Evolutionary conservation across 2,888 invertebrate species (phyloP).

Genomic region (Ophonus ardosiacus): DNA sequence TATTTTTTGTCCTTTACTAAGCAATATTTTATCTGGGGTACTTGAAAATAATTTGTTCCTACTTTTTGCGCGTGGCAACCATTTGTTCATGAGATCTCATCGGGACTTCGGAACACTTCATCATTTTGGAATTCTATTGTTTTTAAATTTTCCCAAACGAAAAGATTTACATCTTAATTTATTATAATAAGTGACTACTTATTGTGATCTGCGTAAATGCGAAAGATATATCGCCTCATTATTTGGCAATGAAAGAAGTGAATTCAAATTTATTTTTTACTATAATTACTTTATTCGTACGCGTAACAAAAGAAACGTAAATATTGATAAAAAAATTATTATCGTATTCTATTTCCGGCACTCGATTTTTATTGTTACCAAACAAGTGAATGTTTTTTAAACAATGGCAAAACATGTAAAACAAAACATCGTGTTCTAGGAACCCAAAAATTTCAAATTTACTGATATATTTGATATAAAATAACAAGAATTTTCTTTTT

Average conservation of each 20-base stretch:
- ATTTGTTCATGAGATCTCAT: not conserved
- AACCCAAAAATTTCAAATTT: too few species aligned
- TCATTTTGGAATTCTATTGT: constrained; percentile 9
- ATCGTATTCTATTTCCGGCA: not conserved
- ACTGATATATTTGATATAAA: too few species aligned
- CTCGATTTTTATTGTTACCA: too few species aligned
- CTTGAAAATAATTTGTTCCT: constrained; percentile 3
- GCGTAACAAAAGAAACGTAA: not conserved
- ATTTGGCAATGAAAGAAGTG: not conserved
- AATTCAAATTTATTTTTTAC: not conserved
- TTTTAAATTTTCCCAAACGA: not conserved
- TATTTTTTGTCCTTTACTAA: not conserved
- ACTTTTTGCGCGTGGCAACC: not conserved
- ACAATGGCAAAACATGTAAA: too few species aligned
- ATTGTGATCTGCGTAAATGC: not conserved
- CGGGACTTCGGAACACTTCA: not conserved
- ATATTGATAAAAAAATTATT: not conserved
- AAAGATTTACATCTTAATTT: constrained; percentile 9
- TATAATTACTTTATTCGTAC: not conserved
- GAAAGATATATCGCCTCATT: not conserved
- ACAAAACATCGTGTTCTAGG: too few species aligned
- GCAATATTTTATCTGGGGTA: not conserved
- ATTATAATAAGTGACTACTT: not conserved
- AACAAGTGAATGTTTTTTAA: too few species aligned
- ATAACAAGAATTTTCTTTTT: too few species aligned